Percentiles rank a stretch among this genome's conserved stretches.
Conservation (phyloP, 2,888 invertebrate species). For the Ethmia dodecea region DNA sequence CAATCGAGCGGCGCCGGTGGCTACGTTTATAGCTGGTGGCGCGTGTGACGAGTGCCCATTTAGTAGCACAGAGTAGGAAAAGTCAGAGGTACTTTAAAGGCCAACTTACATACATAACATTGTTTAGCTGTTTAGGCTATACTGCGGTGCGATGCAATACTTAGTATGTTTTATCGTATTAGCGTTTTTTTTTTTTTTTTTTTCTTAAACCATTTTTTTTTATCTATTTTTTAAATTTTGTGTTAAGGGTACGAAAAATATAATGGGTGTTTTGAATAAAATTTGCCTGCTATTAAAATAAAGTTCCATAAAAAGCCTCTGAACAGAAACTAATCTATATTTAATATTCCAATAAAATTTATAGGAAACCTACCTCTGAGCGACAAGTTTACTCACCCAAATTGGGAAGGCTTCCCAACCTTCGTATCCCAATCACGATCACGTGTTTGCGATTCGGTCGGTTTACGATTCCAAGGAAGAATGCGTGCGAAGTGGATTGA, state of each 20-base stretch:
- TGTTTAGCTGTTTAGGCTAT: too few species aligned
- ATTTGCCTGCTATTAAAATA: too few species aligned
- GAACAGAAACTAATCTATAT: slow-evolving; percentile 2
- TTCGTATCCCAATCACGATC: slow-evolving; percentile 24
- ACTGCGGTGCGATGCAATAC: too few species aligned
- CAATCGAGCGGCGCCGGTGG: slow-evolving; percentile 33
- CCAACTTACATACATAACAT: too few species aligned
- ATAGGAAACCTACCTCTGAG: slow-evolving; percentile 9
- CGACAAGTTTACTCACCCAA: slow-evolving; percentile 16
- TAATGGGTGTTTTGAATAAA: too few species aligned
- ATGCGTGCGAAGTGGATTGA: slow-evolving; percentile 5
- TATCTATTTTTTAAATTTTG: too few species aligned
- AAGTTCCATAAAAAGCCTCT: too few species aligned
- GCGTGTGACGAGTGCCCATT: slow-evolving; percentile 34
- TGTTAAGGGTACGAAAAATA: too few species aligned
- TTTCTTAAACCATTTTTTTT: too few species aligned
- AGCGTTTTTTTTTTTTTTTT: too few species aligned
- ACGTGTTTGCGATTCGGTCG: slow-evolving; percentile 21
- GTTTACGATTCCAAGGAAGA: slow-evolving; percentile 12
- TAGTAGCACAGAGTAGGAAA: slow-evolving; percentile 24
- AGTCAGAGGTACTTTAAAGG: too few species aligned
- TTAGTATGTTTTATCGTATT: too few species aligned
- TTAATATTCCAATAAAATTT: slow-evolving; percentile 10
- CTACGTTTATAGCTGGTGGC: slow-evolving; percentile 23
- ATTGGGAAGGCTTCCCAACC: slow-evolving; percentile 32